Conservation (phyloP, 2,113 vertebrate genomes). For the Nibea albiflora region DNA sequence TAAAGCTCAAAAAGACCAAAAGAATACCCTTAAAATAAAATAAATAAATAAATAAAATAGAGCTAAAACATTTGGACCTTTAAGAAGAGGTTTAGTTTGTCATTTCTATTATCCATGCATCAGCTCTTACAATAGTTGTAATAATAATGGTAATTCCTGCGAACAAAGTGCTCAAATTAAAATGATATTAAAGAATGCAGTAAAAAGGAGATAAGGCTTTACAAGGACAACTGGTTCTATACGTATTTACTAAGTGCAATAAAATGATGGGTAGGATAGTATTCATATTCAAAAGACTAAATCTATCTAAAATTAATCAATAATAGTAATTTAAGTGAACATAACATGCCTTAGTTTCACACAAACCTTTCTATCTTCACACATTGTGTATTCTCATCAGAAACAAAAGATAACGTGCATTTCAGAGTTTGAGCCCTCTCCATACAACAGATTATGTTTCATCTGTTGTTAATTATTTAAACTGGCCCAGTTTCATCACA, state of each 20-base stretch:
- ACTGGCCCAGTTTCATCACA: constrained; percentile 41
- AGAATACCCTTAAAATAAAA: too few species aligned
- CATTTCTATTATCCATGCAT: background rate
- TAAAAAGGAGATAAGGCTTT: background rate
- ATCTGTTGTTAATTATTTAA: constrained; percentile 29
- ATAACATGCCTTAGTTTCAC: background rate
- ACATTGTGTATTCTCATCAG: background rate
- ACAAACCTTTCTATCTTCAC: background rate
- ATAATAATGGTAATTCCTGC: background rate
- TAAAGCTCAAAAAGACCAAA: too few species aligned
- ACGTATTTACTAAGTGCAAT: background rate
- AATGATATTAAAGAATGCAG: background rate
- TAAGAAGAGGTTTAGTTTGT: background rate
- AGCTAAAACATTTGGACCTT: too few species aligned
- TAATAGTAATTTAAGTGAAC: background rate
- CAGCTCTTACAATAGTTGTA: background rate
- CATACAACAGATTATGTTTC: background rate
- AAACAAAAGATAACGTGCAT: background rate
- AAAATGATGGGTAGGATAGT: too few species aligned
- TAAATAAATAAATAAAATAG: too few species aligned
- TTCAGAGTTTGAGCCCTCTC: background rate
- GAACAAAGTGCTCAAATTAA: background rate
- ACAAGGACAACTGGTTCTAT: background rate
- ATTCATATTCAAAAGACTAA: background rate
- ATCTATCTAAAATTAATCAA: background rate